These are phyloP conservation scores for Pangasius macronema DNA, from an alignment of 2,797 vertebrate genomes.

Conservation along the genomic window DNA sequence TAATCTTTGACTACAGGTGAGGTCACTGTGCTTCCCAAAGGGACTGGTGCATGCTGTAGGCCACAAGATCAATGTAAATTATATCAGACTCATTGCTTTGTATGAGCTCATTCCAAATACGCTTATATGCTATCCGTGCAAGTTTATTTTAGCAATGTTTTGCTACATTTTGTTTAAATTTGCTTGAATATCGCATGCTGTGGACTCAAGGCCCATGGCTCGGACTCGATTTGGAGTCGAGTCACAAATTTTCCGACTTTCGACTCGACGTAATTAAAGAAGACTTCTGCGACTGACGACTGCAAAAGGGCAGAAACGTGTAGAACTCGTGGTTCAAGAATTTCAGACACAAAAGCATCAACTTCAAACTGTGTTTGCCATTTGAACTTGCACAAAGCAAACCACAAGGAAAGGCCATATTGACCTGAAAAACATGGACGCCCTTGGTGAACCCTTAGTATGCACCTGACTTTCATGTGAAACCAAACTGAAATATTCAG, in stretches of 20 bases:
- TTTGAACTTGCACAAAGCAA: not conserved
- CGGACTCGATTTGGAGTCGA: too few species aligned
- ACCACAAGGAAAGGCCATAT: too few species aligned
- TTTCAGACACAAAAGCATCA: not conserved
- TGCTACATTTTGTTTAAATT: not conserved
- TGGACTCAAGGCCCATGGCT: not conserved
- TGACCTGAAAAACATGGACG: not conserved
- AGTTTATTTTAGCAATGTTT: too few species aligned
- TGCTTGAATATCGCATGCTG: not conserved
- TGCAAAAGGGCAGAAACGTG: too few species aligned
- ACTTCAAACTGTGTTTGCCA: not conserved
- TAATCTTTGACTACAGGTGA: not conserved
- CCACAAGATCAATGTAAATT: not conserved
- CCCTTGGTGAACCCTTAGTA: not conserved
- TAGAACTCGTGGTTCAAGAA: too few species aligned
- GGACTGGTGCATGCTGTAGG: not conserved
- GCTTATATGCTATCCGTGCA: not conserved
- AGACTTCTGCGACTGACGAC: too few species aligned
- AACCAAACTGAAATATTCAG: too few species aligned
- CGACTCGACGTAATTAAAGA: not conserved
- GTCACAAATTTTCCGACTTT: not conserved
- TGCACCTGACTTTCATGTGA: too few species aligned
- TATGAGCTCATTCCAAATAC: not conserved
- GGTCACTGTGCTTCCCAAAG: not conserved
- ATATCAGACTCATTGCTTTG: too few species aligned